These are phyloP conservation scores for Aegithalos caudatus DNA, from an alignment of 2,113 vertebrate genomes.

Conservation along the genomic window DNA sequence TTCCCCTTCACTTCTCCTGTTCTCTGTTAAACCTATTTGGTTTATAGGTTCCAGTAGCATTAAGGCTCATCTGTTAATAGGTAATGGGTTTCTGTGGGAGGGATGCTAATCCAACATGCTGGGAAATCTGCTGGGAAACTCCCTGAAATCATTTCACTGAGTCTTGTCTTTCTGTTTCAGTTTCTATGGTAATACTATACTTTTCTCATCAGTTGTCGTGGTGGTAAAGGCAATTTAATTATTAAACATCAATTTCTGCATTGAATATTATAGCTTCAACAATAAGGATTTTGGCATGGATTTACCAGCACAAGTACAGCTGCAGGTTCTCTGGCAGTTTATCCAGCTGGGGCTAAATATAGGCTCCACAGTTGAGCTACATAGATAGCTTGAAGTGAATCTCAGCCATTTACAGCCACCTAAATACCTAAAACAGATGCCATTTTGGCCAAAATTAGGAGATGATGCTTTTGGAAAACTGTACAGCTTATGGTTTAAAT, in stretches of 20 bases:
- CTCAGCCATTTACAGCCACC: not conserved
- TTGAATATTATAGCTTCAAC: not conserved
- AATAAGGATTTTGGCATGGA: not conserved
- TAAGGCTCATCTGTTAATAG: not conserved
- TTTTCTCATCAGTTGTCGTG: not conserved
- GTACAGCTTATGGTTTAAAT: not conserved
- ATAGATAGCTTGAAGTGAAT: not conserved
- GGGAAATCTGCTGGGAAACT: not conserved
- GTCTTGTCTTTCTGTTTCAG: not conserved
- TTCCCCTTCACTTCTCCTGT: not conserved
- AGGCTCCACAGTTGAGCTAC: not conserved
- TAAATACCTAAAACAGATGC: not conserved
- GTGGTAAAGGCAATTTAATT: not conserved
- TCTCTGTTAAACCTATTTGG: not conserved
- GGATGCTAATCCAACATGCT: accelerated
- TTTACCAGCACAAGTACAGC: not conserved
- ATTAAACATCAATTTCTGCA: not conserved
- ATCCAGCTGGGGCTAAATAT: not conserved
- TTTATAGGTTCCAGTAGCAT: not conserved
- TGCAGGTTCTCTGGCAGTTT: not conserved
- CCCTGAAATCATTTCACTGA: not conserved
- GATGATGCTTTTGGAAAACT: not conserved
- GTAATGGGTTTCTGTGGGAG: not conserved
- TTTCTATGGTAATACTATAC: not conserved
- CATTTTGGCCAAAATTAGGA: not conserved